Percentiles rank a stretch among this genome's conserved stretches.
These are phyloP conservation scores for Nautilus pompilius DNA, from an alignment of 1,140 invertebrate species.

Conservation along the genomic window DNA sequence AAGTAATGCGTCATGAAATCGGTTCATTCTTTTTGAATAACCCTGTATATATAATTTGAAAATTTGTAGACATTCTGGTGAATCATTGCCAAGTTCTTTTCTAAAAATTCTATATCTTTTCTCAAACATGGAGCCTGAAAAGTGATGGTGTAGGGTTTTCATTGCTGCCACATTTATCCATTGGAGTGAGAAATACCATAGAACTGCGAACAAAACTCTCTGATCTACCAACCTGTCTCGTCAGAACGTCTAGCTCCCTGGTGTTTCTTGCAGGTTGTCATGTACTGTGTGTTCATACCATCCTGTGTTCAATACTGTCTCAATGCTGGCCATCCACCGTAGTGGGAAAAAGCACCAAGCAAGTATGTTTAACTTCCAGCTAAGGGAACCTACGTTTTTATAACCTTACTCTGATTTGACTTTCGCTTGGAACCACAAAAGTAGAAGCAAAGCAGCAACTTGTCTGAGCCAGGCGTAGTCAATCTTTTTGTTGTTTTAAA, in stretches of 20 bases:
- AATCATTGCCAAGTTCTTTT: background rate
- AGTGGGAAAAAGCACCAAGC: slow-evolving; percentile 45
- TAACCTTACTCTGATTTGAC: background rate
- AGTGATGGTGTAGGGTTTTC: background rate
- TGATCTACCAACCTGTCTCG: background rate
- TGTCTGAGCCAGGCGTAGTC: background rate
- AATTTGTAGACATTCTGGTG: too few relatives aligned
- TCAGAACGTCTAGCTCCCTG: background rate
- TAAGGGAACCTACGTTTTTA: background rate
- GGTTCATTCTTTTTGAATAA: too few relatives aligned
- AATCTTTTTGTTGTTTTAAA: background rate
- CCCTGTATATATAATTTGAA: too few relatives aligned
- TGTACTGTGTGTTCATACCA: slow-evolving; percentile 38
- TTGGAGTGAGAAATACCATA: background rate
- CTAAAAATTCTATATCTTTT: background rate
- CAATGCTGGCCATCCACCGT: slow-evolving; percentile 41
- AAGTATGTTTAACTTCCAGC: slow-evolving; percentile 25
- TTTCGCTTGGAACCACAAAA: background rate
- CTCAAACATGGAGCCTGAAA: background rate
- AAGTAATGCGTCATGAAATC: too few relatives aligned
- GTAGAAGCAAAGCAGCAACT: too few relatives aligned
- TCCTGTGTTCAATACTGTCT: slow-evolving; percentile 49
- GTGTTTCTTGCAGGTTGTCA: slow-evolving; percentile 30
- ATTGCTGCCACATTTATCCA: background rate
- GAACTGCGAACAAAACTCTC: too few relatives aligned